These are phyloP conservation scores for Etheostoma spectabile DNA, from an alignment of 2,113 vertebrate species.

Conservation along the genomic window DNA sequence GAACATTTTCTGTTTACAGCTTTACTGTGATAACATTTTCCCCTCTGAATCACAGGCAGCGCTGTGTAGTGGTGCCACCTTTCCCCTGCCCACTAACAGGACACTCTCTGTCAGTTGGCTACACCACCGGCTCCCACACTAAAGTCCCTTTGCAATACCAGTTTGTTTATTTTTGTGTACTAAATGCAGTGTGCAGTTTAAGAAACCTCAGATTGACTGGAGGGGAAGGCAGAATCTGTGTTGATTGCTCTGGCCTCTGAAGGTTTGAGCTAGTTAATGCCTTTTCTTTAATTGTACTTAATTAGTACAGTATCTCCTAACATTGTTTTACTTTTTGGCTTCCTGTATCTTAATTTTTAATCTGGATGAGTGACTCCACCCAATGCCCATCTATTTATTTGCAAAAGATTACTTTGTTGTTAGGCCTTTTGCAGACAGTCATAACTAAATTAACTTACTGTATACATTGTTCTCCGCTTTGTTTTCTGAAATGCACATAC, in stretches of 20 bases:
- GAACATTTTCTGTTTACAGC: constrained; percentile 77
- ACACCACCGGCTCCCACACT: constrained; percentile 68
- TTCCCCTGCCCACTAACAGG: constrained; percentile 68
- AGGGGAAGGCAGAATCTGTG: constrained; percentile 38
- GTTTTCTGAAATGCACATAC: no score
- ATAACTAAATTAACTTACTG: no score
- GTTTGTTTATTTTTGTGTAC: constrained; percentile 68
- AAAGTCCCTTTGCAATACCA: constrained; percentile 75
- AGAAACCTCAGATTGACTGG: constrained; percentile 58
- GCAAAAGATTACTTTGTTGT: background rate
- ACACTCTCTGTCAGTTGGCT: constrained; percentile 72
- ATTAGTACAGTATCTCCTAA: background rate
- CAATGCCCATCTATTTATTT: background rate
- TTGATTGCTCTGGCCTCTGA: constrained; percentile 20
- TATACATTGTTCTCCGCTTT: no score
- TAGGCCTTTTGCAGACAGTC: background rate
- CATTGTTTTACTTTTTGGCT: background rate
- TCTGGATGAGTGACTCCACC: background rate
- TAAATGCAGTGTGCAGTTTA: constrained; percentile 59
- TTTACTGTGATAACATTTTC: constrained; percentile 79
- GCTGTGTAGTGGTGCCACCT: constrained; percentile 74
- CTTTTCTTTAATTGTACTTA: constrained; percentile 15
- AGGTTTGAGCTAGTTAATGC: constrained; percentile 11
- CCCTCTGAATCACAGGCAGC: constrained; percentile 78
- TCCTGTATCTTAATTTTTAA: background rate